A percentile compares a stretch with the other conserved stretches of the same genome.
Evolutionary conservation across 2,797 vertebrate genomes (phyloP).

Genomic region (Onychomys arenicola): DNA sequence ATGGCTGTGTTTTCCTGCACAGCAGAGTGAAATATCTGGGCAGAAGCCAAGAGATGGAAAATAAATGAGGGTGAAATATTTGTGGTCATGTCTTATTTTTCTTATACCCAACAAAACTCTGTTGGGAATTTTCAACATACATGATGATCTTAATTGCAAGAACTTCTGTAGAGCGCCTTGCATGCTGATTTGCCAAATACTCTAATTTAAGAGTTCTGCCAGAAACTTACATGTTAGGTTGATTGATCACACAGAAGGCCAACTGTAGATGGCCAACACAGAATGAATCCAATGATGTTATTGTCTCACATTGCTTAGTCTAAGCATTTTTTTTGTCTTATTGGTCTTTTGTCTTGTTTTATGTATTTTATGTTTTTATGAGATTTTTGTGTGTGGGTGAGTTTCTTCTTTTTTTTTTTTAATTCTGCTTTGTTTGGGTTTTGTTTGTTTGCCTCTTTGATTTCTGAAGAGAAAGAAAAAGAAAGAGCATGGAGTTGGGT

Average conservation of each 20-base stretch:
- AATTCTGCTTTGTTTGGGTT: too few species aligned
- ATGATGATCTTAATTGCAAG: not conserved
- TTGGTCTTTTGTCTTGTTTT: not conserved
- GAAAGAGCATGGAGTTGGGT: not conserved
- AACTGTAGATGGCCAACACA: too few species aligned
- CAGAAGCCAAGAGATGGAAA: too few species aligned
- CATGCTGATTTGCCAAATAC: not conserved
- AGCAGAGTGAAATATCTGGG: too few species aligned
- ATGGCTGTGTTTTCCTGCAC: too few species aligned
- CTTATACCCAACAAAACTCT: not conserved
- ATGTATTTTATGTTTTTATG: not conserved
- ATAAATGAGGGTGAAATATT: too few species aligned
- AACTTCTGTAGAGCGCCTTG: not conserved
- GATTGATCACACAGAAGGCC: too few species aligned
- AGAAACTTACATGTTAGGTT: not conserved
- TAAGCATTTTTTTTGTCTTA: not conserved
- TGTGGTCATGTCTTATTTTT: too few species aligned
- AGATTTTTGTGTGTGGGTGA: too few species aligned
- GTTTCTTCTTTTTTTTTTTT: too few species aligned
- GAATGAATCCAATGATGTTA: too few species aligned
- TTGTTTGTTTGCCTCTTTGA: not conserved
- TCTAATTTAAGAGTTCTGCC: not conserved
- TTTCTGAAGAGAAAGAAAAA: not conserved
- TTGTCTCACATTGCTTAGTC: too few species aligned
- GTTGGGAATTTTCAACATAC: not conserved